Evolutionary conservation across 2,888 invertebrate genomes (phyloP), one percentile per base, ranked within the genome.

Genomic region (Frankliniella intonsa): DNA sequence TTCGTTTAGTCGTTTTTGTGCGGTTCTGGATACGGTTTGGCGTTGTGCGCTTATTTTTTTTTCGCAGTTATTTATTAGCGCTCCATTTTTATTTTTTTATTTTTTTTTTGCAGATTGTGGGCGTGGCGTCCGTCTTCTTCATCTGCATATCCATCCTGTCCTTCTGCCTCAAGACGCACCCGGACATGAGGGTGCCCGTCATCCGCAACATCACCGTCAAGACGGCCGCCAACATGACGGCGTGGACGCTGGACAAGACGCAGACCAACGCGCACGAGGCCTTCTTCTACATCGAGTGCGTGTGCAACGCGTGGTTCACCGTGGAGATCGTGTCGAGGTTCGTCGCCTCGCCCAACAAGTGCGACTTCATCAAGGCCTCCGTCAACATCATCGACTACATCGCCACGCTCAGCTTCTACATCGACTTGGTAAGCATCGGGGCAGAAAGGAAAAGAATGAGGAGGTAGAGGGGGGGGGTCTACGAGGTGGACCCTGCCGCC

Each of bases 351-450:
- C 86, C 86, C 65, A 96, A 95, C 88, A 97, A 97, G 89, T 95
- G 95, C 88, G 95, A 95, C 87, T 99, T 99, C 90, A 92, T 98
- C 88, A 95, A 95, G 88, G 96, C 94, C 87, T 98, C 98, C 84
- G 97, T 98, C 87, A 99, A 99, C 90, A 94, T 99, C 89, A 99
- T 99, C 90, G 99, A 99, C 90, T 97, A 98, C 90, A 96, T 99
- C 86, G 99, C 99, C 84, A 99, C 99, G 69, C 92, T 98, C 89
- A 98, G 97, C 88, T 99, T 99, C 91, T 99, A 99, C 92, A 94
- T 97, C 88, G 97, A 98, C 89, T 90, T 97, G 87, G 84, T 62
- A 62, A 62, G 62, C n/a, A 38, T n/a, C n/a, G n/a, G n/a, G n/a
- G 38, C 38, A 38, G 38, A 38, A 5, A 38, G 38, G 38, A 38